phyloP scores from a whole-genome alignment of 2,888 invertebrate genomes.

The Lithodes maja region DNA sequence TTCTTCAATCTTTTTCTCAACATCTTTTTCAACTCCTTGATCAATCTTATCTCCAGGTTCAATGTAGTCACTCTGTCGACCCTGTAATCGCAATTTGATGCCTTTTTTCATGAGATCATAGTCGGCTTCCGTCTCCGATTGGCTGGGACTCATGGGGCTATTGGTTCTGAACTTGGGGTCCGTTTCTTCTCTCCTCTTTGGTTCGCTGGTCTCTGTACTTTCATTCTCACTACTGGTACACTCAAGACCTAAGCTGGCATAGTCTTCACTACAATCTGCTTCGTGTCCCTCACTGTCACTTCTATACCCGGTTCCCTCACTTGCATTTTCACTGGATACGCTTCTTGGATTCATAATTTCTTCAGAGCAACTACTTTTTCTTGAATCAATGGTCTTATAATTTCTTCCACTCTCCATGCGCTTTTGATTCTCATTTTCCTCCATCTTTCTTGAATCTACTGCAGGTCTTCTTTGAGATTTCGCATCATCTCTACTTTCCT shows the following conservation, averaged over 20 bases:
- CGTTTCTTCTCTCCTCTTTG: neutral
- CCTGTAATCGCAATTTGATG: too few relatives aligned
- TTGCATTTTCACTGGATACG: neutral
- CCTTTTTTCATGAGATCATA: neutral
- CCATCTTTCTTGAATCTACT: slow-evolving; percentile 8
- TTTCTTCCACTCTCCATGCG: neutral
- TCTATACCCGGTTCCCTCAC: neutral
- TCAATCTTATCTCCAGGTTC: slow-evolving; percentile 1
- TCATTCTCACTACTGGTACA: neutral
- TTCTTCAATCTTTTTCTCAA: neutral
- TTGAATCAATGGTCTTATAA: too few relatives aligned
- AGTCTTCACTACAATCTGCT: neutral
- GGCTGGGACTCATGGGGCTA: neutral
- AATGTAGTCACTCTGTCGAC: too few relatives aligned
- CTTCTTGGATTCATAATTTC: too few relatives aligned
- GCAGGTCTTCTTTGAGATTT: neutral
- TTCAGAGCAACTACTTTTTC: too few relatives aligned
- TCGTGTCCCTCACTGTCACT: neutral
- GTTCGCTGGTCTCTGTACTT: neutral
- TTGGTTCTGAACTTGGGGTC: neutral
- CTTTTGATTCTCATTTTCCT: neutral
- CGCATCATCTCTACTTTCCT: neutral
- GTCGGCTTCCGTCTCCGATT: neutral
- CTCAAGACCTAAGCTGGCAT: neutral
- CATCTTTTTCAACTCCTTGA: neutral